These are phyloP conservation scores for Trachelipus rathkii DNA, from an alignment of 1,140 invertebrate genomes.

Conservation along the genomic window DNA sequence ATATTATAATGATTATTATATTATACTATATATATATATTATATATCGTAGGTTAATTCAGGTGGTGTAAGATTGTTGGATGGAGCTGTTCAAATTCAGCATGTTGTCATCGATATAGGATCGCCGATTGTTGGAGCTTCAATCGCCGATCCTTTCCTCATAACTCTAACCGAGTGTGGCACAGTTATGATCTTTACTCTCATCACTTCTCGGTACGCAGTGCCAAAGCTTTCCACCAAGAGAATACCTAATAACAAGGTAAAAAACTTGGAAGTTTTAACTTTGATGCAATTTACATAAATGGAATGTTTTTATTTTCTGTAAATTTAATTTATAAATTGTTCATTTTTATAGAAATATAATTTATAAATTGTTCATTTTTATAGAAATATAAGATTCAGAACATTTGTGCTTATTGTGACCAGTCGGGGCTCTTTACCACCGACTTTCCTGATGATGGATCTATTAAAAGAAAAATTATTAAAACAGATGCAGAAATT, in stretches of 20 bases:
- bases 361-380: not conserved
- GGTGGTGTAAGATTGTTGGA: slow-evolving; percentile 72
- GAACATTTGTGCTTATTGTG: slow-evolving; percentile 75
- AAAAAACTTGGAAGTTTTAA: slow-evolving; percentile 4
- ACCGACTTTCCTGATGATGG: slow-evolving; percentile 48
- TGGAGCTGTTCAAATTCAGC: slow-evolving; percentile 71
- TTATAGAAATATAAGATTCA: slow-evolving; percentile 56
- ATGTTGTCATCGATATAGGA: slow-evolving; percentile 79
- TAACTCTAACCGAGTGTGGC: slow-evolving; percentile 77
- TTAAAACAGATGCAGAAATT: slow-evolving; percentile 41
- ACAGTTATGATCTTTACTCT: slow-evolving; percentile 75
- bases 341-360: too few relatives aligned
- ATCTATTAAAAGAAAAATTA: slow-evolving; percentile 41
- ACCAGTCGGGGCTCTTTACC: slow-evolving; percentile 80
- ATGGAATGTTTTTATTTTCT: too few relatives aligned
- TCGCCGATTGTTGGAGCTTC: slow-evolving; percentile 78
- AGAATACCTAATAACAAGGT: slow-evolving; percentile 55
- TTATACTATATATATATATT: not conserved
- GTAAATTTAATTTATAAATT: too few relatives aligned
- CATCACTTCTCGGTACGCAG: slow-evolving; percentile 56
- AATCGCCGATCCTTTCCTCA: slow-evolving; percentile 83
- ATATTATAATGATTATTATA: too few relatives aligned
- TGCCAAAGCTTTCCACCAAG: slow-evolving; percentile 31
- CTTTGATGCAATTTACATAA: too few relatives aligned
- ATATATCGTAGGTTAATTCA: slow-evolving; percentile 58